Evolutionary conservation across 2,888 invertebrate genomes (phyloP), one percentile per base, ranked within the genome.

Genomic region (Eurytoma adleriae): DNA sequence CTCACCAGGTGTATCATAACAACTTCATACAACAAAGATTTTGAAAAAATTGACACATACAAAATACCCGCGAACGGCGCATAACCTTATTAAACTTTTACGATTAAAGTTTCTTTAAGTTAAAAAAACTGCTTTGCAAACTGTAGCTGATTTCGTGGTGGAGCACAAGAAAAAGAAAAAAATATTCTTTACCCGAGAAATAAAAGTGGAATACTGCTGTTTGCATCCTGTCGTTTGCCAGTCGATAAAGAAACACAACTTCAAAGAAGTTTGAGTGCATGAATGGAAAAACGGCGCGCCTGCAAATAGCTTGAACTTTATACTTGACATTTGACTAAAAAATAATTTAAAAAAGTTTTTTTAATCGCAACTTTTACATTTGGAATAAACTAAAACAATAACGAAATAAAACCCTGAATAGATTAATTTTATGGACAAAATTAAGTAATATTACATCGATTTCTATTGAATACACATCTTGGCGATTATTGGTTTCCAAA

Each of bases 401-500:
- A 40, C 4, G 30, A 30, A 30, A 30, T 30, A 40, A 0, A 10
- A 24, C 24, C 40, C 1, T 7, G 10, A 10, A 40, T 40, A 40
- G 10, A 10, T 40, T 5, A 7, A 40, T 40, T 40, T 40, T 40
- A 10, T 10, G 57, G 18, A 18, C n/a, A 57, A 57, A 18, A 57
- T n/a, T 10, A 57, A 18, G 57, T 5, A 10, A 10, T 10, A 3
- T 18, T 62, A 62, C 18, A 7, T 66, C 7, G 12, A 48, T 7
- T 24, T 20, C 2, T 16, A 20, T 52, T n/a, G 52, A 67, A 67
- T 50, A 20, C 20, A 20, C 14, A 52, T 52, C 50, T 52, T 24
- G 48, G n/a, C 40, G 48, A 71, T 59, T 59, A 71, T 71, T 71
- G 48, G 18, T 59, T 20, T 59, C 13, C 20, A 18, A 20, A 20